These are phyloP conservation scores for Heloderma charlesbogerti DNA, from an alignment of 2,113 vertebrate species.

Conservation along the genomic window DNA sequence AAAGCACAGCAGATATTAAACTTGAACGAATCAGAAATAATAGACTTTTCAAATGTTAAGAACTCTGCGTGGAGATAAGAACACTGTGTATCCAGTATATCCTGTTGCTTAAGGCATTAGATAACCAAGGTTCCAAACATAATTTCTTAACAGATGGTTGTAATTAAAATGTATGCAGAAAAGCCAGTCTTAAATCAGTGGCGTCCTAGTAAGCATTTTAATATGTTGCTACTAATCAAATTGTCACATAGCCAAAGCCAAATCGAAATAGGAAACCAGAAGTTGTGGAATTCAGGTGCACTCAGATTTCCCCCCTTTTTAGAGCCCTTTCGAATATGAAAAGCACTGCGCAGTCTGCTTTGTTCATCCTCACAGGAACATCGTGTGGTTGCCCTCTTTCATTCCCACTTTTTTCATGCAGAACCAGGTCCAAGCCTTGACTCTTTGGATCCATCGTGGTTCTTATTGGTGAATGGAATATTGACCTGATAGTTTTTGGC, in stretches of 20 bases:
- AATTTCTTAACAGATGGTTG: slow-evolving; percentile 66
- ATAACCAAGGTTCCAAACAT: slow-evolving; percentile 58
- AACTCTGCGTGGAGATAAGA: slow-evolving; percentile 47
- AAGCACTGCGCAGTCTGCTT: background rate
- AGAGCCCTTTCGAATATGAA: background rate
- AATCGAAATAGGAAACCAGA: background rate
- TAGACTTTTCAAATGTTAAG: slow-evolving; percentile 40
- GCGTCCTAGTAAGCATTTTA: slow-evolving; percentile 66
- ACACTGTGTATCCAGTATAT: slow-evolving; percentile 62
- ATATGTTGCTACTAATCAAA: slow-evolving; percentile 59
- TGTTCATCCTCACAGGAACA: too few species aligned
- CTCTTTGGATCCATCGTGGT: too few species aligned
- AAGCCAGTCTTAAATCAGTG: slow-evolving; percentile 51
- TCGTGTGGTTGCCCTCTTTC: too few species aligned
- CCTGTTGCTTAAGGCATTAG: slow-evolving; percentile 57
- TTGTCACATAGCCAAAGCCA: slow-evolving; percentile 23
- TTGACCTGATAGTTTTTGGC: background rate
- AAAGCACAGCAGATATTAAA: background rate
- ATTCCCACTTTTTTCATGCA: background rate
- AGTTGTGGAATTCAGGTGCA: background rate
- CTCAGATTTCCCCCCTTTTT: too few species aligned
- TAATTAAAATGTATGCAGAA: slow-evolving; percentile 64
- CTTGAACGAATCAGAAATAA: background rate
- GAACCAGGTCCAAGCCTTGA: too few species aligned
- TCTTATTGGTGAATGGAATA: background rate